Evolutionary conservation across 2,888 invertebrate genomes (phyloP), one percentile per base, ranked within the genome.

Genomic region (Nemotelus nigrinus): DNA sequence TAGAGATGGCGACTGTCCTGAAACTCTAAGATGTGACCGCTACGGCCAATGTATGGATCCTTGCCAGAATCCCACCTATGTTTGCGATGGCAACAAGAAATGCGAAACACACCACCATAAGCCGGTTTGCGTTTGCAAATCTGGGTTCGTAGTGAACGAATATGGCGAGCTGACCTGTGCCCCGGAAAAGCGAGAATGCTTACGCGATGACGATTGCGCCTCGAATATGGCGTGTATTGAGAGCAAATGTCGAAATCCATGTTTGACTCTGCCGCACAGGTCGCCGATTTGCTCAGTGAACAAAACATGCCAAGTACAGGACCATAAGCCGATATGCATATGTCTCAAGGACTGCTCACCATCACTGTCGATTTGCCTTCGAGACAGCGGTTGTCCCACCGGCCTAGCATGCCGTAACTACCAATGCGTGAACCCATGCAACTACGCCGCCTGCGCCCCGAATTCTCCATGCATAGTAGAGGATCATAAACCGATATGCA

Each of bases 401-500:
- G 92, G 94, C 84, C 90, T 94, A 88, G 94, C 96, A 82, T 96
- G 96, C 88, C 91, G 92, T 87, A 94, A 94, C 87, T 96, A 94
- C 88, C 92, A 94, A 89, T 96, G 96, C 88, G 92, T 95, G 89
- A 94, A 96, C 89, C 96, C 96, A 82, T 96, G 96, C 89, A 90
- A 91, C 87, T 92, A 92, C 85, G 93, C 93, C 85, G 93, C 93
- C 88, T 96, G 96, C 89, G 93, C 94, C 84, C 90, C 91, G 83
- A 92, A 92, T 86, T 93, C 95, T 83, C 96, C 96, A 84, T 97
- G 97, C 90, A 93, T 93, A 89, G 96, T 96, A 84, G 95, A 96
- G 91, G 95, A 96, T 88, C 97, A 97, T 90, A 95, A 94, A 89
- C 94, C 96, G 83, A 93, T 94, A 88, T 97, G 97, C 94, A 95